A percentile compares a stretch with the other conserved stretches of the same genome.
Conservation (phyloP, 1,140 invertebrate genomes). For the Panonychus citri region DNA sequence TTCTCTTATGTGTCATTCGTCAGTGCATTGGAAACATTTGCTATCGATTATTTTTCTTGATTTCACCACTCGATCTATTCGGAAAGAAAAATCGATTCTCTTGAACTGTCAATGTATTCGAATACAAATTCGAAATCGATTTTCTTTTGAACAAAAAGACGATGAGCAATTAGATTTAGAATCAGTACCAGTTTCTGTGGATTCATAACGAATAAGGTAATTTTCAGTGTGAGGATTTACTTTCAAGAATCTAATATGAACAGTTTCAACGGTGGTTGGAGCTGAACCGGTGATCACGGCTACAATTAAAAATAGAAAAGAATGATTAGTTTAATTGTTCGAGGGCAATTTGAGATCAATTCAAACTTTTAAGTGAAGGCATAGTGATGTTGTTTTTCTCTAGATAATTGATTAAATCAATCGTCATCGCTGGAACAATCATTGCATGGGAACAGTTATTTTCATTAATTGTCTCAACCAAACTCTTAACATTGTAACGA, state of each 20-base stretch:
- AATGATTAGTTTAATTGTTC: too few species aligned
- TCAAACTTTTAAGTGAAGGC: background rate
- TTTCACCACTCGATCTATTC: too few species aligned
- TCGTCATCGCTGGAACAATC: constrained; percentile 7
- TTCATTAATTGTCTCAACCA: constrained; percentile 4
- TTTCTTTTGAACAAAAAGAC: too few species aligned
- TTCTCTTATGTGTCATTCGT: too few species aligned
- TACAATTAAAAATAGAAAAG: background rate
- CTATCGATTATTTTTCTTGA: too few species aligned
- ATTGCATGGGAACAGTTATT: constrained; percentile 5
- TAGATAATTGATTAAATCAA: constrained; percentile 10
- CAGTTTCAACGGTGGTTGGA: constrained; percentile 6
- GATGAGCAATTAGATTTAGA: too few species aligned
- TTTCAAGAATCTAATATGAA: constrained; percentile 5
- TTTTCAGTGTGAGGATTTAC: background rate
- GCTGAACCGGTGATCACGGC: constrained; percentile 7
- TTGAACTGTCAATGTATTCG: too few species aligned
- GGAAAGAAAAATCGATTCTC: too few species aligned
- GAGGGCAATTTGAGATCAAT: background rate
- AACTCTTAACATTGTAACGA: constrained; percentile 3
- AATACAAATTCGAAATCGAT: too few species aligned
- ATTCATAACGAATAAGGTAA: constrained; percentile 11
- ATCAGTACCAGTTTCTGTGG: constrained; percentile 9
- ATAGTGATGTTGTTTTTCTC: background rate
- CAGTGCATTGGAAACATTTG: too few species aligned